Base-by-base conservation (phyloP, 1,140 invertebrate species). In the Drosophila azteca region DNA sequence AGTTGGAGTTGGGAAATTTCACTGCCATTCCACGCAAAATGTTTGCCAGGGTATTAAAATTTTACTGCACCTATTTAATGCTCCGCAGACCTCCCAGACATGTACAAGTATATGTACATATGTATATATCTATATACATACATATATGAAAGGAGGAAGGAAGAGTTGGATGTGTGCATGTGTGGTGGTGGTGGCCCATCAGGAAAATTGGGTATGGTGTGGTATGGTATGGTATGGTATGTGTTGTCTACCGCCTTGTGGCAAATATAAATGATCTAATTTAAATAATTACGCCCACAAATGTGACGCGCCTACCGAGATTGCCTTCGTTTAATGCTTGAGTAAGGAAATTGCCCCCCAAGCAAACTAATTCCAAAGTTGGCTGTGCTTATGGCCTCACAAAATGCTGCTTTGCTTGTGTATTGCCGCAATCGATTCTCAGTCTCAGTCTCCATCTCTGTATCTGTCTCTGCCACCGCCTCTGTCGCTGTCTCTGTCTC, bases 251-350 rank as follows among this genome's bases (percentile, higher is more conserved):
- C 64, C 67, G 82, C 62, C 74, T 55, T 57, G 64, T 65, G 65
- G 65, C 81, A 81, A 87, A 85, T 87, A 85, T 81, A 87, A 85
- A 85, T 74, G 78, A 87, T 85, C 78, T 78, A 85, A 85, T 85
- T 87, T 77, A 77, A 87, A 84, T 84, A 84, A 87, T 77, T 84
- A 83, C 70, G 80, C 74, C 79, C 79, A 68, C 73, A 82, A 72
- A 81, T 78, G 76, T 67, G 63, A 65, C 60, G 63, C 58, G 74
- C 61, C 49, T 72, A 65, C 53, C 53, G 49, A 79, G 49, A 79
- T 79, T 79, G 77, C 58, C 75, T 75, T 79, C 70, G 76, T 64
- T 84, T 79, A 83, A 84, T 79, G 80, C 71, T 78, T 44, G 57
- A 83, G 54, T 61, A 76, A 57, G 48, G n/a, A 79, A 77, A 76